Conservation (phyloP, 2,113 vertebrate genomes). For the Hylia prasina region DNA sequence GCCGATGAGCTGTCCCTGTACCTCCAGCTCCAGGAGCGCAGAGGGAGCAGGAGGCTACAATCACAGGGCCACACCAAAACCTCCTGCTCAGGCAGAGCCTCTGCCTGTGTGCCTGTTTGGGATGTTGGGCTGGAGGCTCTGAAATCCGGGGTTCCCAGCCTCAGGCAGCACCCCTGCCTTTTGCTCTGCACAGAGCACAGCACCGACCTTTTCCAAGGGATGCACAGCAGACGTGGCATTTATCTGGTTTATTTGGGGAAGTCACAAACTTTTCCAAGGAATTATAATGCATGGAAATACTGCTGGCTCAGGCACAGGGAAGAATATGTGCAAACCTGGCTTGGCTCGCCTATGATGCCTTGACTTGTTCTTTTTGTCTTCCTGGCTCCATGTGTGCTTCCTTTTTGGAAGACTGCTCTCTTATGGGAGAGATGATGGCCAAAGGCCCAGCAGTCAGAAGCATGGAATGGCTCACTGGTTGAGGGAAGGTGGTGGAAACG, state of each 20-base stretch:
- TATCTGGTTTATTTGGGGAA: neutral
- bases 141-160: rapidly evolving
- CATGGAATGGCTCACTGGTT: rapidly evolving
- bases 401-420: neutral
- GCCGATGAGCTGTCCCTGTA: rapidly evolving
- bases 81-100: neutral
- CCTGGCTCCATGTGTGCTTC: neutral
- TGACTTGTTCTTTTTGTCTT: constrained; percentile 4
- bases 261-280: neutral
- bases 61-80: neutral
- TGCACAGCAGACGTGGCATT: neutral
- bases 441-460: neutral
- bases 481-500: neutral
- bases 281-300: neutral
- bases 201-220: rapidly evolving
- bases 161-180: rapidly evolving
- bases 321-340: neutral
- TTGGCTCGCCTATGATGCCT: neutral
- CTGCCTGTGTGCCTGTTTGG: rapidly evolving
- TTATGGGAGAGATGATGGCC: neutral
- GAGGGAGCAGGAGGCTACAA: neutral
- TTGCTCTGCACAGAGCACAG: neutral
- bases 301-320: neutral
- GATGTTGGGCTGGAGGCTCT: neutral
- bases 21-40: neutral